Conservation (phyloP, 2,797 vertebrate species). For the Rhabdomys pumilio region DNA sequence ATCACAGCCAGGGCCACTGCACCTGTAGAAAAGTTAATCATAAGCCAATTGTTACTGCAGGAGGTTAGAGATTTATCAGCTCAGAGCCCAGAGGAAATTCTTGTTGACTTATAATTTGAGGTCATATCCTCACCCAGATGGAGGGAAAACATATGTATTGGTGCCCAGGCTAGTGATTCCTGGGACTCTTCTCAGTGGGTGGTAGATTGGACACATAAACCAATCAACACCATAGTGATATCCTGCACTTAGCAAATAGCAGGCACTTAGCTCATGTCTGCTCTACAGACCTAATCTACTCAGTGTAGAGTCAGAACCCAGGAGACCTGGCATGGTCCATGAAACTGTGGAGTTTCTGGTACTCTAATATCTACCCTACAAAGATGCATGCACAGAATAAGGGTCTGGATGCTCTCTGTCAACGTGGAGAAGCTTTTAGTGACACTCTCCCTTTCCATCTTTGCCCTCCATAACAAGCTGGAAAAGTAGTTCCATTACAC, state of each 20-base stretch:
- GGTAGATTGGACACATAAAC: background rate
- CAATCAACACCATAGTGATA: background rate
- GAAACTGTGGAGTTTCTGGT: rapidly evolving
- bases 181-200: background rate
- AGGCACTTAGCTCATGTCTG: background rate
- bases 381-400: background rate
- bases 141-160: too few species aligned
- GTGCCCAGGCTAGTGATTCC: rapidly evolving
- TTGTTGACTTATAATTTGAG: background rate
- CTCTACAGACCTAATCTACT: background rate
- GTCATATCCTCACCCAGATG: background rate
- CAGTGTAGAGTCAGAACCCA: rapidly evolving
- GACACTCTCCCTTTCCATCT: background rate
- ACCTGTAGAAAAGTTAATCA: background rate
- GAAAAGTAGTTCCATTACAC: background rate
- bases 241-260: background rate
- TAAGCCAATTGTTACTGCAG: background rate
- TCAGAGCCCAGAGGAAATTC: rapidly evolving
- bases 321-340: too few species aligned
- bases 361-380: too few species aligned
- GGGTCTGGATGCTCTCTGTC: background rate
- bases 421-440: background rate
- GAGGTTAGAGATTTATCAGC: background rate
- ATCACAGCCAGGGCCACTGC: background rate
- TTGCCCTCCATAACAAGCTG: background rate